Base-by-base conservation (phyloP, 2,888 invertebrate species). In the Phoenoteleia sp. region DNA sequence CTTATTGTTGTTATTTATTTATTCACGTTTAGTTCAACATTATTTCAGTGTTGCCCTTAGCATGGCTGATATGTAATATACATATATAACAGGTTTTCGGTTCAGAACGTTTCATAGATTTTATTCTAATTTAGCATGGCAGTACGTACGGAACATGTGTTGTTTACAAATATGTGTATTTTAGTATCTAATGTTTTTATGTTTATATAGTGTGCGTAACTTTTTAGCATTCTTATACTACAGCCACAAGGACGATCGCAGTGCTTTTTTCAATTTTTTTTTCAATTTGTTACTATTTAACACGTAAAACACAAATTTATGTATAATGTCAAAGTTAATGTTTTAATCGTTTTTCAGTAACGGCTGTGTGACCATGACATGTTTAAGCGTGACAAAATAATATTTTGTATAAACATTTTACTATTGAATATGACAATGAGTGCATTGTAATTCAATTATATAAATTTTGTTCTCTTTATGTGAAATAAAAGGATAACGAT, bases 21-120 rank as follows among this genome's bases (percentile, higher is more conserved):
- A 86, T 88, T 86, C 88, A 89, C 85, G 84, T 90, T 90, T 89
- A 87, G 86, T 88, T 88, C 47, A 80, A 87, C 74, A 84, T 91
- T 92, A 91, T 87, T 83, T 93, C 92, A 92, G 91, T 93, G 93
- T 94, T 92, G 92, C 92, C 92, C 92, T 92, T 92, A 92, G 93
- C 93, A 93, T 93, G 93, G 92, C 93, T 93, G 89, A 92, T 93
- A 89, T 92, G 90, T 91, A 90, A 91, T 87, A 71, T 87, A 81
- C 74, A 80, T 89, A 86, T 74, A 86, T 88, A 88, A 89, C 86
- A 87, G 76, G 81, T 88, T 86, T 87, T 77, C 84, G 86, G 87
- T 88, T 89, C 88, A 76, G 79, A 64, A 85, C 84, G 82, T 87
- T 86, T 86, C 36, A 84, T 89, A 87, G 86, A 86, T 85, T 88